Conservation (phyloP, 2,888 invertebrate genomes). For the Tillus elongatus region DNA sequence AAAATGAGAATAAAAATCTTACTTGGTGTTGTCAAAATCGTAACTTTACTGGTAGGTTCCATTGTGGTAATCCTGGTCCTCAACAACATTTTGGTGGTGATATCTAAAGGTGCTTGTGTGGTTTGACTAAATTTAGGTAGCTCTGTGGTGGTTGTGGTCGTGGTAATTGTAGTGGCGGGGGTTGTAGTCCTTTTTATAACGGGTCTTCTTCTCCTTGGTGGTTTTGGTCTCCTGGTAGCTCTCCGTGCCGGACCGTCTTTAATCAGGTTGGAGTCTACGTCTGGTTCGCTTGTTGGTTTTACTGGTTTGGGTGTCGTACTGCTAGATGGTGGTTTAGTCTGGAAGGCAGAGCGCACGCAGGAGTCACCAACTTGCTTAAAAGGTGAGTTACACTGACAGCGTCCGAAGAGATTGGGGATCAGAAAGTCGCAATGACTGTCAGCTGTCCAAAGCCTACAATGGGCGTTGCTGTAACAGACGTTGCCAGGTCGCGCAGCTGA, state of each 20-base stretch:
- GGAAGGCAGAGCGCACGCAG: conserved; percentile 47
- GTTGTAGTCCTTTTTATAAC: conserved; percentile 1
- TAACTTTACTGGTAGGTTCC: conserved; percentile 41
- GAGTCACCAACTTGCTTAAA: conserved; percentile 56
- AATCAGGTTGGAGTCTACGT: conserved; percentile 27
- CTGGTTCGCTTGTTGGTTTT: conserved; percentile 25
- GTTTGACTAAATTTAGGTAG: too few relatives aligned
- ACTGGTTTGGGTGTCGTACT: conserved; percentile 20
- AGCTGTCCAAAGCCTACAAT: conserved; percentile 75
- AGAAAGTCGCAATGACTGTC: conserved; percentile 83
- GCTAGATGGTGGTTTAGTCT: conserved; percentile 28
- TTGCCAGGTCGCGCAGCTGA: conserved; percentile 80
- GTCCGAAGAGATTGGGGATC: conserved; percentile 80
- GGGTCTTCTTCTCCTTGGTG: conserved; percentile 11
- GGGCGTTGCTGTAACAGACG: conserved; percentile 83
- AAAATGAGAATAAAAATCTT: conserved; percentile 22
- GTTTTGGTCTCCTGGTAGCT: conserved; percentile 27
- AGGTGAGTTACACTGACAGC: conserved; percentile 70
- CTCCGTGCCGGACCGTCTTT: conserved; percentile 30
- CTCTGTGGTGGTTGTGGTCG: conserved; percentile 5
- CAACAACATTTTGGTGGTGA: conserved; percentile 10
- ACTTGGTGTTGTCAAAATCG: conserved; percentile 29
- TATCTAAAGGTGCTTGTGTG: too few relatives aligned
- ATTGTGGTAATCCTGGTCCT: conserved; percentile 41
- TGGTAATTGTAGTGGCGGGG: conserved; percentile 5